A percentile compares a stretch with the other conserved stretches of the same genome.
Evolutionary conservation across 2,797 vertebrate species (phyloP).

Genomic region (Naso thynnoides): DNA sequence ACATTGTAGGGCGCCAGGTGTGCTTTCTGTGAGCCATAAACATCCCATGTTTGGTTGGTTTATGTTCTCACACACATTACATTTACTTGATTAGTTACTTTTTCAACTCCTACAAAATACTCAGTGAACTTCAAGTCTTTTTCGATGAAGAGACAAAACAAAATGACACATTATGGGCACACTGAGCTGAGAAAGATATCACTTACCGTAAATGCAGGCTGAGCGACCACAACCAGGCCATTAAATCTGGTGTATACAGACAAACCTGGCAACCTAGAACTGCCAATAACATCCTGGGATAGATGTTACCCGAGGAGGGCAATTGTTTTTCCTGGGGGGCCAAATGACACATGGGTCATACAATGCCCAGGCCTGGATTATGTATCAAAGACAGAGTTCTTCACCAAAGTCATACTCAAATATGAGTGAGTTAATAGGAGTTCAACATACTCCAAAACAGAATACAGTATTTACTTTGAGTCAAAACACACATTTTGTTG

Average conservation of each 20-base stretch:
- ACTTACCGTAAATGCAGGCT: not conserved
- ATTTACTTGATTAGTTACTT: not conserved
- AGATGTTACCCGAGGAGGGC: not conserved
- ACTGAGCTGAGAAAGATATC: not conserved
- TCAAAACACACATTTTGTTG: too few species aligned
- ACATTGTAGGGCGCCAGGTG: slow-evolving; percentile 9
- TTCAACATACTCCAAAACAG: not conserved
- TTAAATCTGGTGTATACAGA: not conserved
- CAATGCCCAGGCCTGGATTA: too few species aligned
- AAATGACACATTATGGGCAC: not conserved
- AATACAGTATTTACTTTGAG: not conserved
- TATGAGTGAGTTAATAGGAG: too few species aligned
- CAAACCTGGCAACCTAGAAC: not conserved
- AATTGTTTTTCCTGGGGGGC: too few species aligned
- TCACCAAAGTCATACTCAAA: too few species aligned
- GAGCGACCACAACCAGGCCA: not conserved
- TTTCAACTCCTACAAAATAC: not conserved
- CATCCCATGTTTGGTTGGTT: not conserved
- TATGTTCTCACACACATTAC: not conserved
- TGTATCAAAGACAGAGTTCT: too few species aligned
- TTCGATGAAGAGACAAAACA: not conserved
- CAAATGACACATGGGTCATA: too few species aligned
- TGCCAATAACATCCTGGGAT: not conserved
- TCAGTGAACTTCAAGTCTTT: not conserved
- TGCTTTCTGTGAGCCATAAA: slow-evolving; percentile 19